A percentile compares a stretch with the other conserved stretches of the same genome.
These are phyloP conservation scores for Himalopsyche tibetana DNA, from an alignment of 2,888 invertebrate species.

Conservation along the genomic window DNA sequence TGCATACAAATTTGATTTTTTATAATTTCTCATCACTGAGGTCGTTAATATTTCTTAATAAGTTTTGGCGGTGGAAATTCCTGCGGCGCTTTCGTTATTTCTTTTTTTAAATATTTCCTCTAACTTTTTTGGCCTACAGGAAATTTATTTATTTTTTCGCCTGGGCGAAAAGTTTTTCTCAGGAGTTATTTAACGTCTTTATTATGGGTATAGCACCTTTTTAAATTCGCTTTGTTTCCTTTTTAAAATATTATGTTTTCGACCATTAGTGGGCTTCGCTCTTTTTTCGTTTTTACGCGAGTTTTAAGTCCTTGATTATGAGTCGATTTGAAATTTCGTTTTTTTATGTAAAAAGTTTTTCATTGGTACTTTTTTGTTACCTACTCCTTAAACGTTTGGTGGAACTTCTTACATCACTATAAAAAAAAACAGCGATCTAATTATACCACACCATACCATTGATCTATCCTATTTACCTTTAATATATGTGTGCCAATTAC, in stretches of 20 bases:
- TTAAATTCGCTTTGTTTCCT: slow-evolving; percentile 43
- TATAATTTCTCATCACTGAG: background rate
- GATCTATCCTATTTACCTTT: too few relatives aligned
- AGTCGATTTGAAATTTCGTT: slow-evolving; percentile 27
- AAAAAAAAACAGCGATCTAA: background rate
- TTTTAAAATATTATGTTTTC: slow-evolving; percentile 41
- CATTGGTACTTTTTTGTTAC: background rate
- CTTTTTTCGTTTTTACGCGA: slow-evolving; percentile 32
- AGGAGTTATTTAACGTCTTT: slow-evolving; percentile 42
- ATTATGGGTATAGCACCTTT: slow-evolving; percentile 39
- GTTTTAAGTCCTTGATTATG: slow-evolving; percentile 38
- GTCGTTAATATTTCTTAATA: slow-evolving; percentile 17
- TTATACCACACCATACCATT: too few relatives aligned
- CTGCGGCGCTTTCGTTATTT: slow-evolving; percentile 32
- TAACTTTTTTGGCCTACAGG: slow-evolving; percentile 34
- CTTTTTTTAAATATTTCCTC: slow-evolving; percentile 29
- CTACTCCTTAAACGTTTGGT: too few relatives aligned
- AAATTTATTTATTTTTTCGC: slow-evolving; percentile 43
- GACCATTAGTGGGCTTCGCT: slow-evolving; percentile 27
- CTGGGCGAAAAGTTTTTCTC: background rate
- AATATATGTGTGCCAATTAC: too few relatives aligned
- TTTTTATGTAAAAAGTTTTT: slow-evolving; percentile 33
- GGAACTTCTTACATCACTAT: too few relatives aligned
- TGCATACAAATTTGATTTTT: too few relatives aligned
- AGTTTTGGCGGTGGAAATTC: slow-evolving; percentile 4